Base-by-base conservation (phyloP, 1,140 invertebrate species). In the Drosophila sucinea region DNA sequence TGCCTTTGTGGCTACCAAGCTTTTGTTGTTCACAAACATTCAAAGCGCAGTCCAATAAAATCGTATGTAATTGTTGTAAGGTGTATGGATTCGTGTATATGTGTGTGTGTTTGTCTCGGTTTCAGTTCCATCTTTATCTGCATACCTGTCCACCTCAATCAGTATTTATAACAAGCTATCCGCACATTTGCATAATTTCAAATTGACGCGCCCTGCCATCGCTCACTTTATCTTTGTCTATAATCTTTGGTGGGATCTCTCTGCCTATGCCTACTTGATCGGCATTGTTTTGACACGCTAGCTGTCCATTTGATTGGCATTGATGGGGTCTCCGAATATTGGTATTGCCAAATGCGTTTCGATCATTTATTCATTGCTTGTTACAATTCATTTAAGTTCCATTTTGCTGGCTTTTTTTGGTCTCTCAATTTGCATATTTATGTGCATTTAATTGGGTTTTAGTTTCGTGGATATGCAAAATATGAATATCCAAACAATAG, bases 1-100 rank as follows among this genome's bases (percentile, higher is more conserved):
- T 87, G 85, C 67, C 85, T 87, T 87, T 87, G 84, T 87, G 60
- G 84, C 84, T 87, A 87, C 84, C 77, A 89, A 51, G 67, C 77
- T 70, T 74, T 77, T 83, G 80, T 87, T 62, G 67, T 80, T 61
- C 44, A 41, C 4, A 51, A 10, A 27, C 23, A 47, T 47, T 23
- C 71, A 77, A 74, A 70, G 67, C 71, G 58, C 66, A 55, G 67
- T 41, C 70, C 56, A 67, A 87, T 86, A 73, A 82, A 76, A 66
- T 58, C 44, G 63, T 32, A 40, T 69, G 69, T 80, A 81, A 84
- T 85, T 81, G 74, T 77, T 62, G 58, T 51, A 51, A 51, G 25
- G 4, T 27, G 23, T 51, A 8, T 47, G 2, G 17, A 17, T 10
- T 11, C 8, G 17, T 10, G 11, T 38, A 38, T 3, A 30, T 58